phyloP scores from a whole-genome alignment of 2,113 vertebrate species.

The Forbesichthys agassizii region DNA sequence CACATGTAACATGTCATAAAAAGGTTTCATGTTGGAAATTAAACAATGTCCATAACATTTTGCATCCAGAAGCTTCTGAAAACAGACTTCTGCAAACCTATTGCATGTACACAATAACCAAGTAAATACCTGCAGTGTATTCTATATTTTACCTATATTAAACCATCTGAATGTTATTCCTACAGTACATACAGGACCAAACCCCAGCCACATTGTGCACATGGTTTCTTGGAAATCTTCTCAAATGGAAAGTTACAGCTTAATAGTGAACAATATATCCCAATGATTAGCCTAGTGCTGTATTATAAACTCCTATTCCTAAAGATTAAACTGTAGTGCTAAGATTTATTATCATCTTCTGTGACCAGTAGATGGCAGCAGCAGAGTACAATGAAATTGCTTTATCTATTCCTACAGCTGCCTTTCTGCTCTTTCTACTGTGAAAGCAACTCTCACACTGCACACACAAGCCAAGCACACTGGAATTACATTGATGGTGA shows the following conservation, averaged over 20 bases:
- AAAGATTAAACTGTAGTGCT: not conserved
- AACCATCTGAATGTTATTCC: too few relatives aligned
- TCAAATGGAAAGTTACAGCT: not conserved
- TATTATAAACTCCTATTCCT: not conserved
- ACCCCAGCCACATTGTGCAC: too few relatives aligned
- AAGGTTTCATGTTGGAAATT: too few relatives aligned
- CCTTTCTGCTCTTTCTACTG: not conserved
- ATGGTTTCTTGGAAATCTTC: not conserved
- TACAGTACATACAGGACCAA: too few relatives aligned
- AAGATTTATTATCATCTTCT: constrained; percentile 16
- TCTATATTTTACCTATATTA: too few relatives aligned
- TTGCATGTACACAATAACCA: too few relatives aligned
- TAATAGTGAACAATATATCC: not conserved
- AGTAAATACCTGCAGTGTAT: too few relatives aligned
- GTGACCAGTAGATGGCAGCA: constrained; percentile 69
- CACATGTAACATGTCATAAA: too few relatives aligned
- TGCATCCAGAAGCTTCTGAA: too few relatives aligned
- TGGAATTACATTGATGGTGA: not conserved
- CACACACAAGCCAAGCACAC: too few relatives aligned
- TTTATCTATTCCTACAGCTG: not conserved
- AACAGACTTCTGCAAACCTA: too few relatives aligned
- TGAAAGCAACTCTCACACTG: constrained; percentile 1
- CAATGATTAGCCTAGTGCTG: not conserved
- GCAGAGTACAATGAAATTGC: constrained; percentile 17
- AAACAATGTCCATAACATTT: too few relatives aligned